Percentiles rank a stretch among this genome's conserved stretches.
These are phyloP conservation scores for Phalloptychus januarius DNA, from an alignment of 2,797 vertebrate genomes.

Conservation along the genomic window DNA sequence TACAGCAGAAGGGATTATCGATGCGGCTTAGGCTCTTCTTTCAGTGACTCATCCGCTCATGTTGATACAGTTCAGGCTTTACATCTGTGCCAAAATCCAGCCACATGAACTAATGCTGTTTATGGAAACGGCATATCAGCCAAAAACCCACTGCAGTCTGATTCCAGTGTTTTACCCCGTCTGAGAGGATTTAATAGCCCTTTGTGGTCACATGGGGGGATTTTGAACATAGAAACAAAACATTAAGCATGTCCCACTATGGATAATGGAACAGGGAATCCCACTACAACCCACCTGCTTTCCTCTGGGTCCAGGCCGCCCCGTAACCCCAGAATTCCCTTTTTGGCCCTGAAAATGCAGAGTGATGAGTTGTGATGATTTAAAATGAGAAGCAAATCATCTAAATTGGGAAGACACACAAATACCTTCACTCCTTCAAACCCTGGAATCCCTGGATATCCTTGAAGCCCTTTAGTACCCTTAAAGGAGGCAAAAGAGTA, in stretches of 20 bases:
- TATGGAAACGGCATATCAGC: slow-evolving; percentile 64
- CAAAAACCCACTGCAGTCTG: slow-evolving; percentile 50
- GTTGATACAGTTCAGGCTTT: slow-evolving; percentile 54
- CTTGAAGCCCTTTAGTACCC: slow-evolving; percentile 76
- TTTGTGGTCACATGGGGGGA: slow-evolving; percentile 37
- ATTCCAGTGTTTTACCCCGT: slow-evolving; percentile 55
- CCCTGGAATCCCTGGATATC: slow-evolving; percentile 80
- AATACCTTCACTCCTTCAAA: slow-evolving; percentile 86
- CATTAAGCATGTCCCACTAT: slow-evolving; percentile 24
- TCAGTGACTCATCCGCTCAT: slow-evolving; percentile 54
- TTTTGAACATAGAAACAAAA: slow-evolving; percentile 45
- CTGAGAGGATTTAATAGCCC: slow-evolving; percentile 55
- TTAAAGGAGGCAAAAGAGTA: slow-evolving; percentile 54
- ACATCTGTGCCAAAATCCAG: slow-evolving; percentile 52
- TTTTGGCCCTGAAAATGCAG: slow-evolving; percentile 73
- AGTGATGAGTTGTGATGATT: slow-evolving; percentile 30
- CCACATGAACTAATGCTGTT: slow-evolving; percentile 68
- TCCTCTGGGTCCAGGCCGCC: slow-evolving; percentile 69
- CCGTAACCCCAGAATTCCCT: slow-evolving; percentile 67
- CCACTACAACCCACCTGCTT: slow-evolving; percentile 72
- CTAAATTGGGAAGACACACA: not conserved
- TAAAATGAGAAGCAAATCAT: slow-evolving; percentile 3
- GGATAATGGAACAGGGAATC: slow-evolving; percentile 27
- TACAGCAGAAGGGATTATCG: slow-evolving; percentile 36
- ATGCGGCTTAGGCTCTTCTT: slow-evolving; percentile 30